phyloP scores from a whole-genome alignment of 2,113 vertebrate genomes.

The Aramus guarauna region DNA sequence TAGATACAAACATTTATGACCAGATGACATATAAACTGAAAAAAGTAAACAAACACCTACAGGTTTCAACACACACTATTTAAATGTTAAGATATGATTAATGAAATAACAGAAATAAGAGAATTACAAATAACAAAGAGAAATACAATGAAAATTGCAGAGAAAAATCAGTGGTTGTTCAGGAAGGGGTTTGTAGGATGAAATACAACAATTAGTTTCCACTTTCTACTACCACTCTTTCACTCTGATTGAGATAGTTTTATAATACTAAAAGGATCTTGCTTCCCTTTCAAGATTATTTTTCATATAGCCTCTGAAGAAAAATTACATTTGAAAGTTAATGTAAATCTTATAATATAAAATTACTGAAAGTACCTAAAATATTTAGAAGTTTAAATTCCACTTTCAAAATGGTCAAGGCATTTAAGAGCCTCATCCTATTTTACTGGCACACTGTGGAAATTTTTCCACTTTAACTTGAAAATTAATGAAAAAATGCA shows the following conservation, averaged over 20 bases:
- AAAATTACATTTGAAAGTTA: not conserved
- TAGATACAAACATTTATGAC: not conserved
- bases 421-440: not conserved
- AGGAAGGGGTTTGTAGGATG: not conserved
- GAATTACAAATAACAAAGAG: not conserved
- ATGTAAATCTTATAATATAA: not conserved
- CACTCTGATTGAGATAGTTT: not conserved
- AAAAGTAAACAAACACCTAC: not conserved
- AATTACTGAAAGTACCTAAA: not conserved
- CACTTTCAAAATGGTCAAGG: not conserved
- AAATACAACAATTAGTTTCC: not conserved
- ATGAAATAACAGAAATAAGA: not conserved
- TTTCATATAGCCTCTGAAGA: not conserved
- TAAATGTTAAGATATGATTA: not conserved
- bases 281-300: not conserved
- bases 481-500: slow-evolving; percentile 16
- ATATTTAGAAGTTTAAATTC: not conserved
- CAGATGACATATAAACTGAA: not conserved
- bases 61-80: not conserved
- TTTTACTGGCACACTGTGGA: not conserved
- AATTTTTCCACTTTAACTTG: not conserved
- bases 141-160: not conserved
- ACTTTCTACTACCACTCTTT: not conserved
- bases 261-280: not conserved
- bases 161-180: not conserved